Evolutionary conservation across 2,888 invertebrate genomes (phyloP).

Genomic region (Listrodromus nycthemerus): DNA sequence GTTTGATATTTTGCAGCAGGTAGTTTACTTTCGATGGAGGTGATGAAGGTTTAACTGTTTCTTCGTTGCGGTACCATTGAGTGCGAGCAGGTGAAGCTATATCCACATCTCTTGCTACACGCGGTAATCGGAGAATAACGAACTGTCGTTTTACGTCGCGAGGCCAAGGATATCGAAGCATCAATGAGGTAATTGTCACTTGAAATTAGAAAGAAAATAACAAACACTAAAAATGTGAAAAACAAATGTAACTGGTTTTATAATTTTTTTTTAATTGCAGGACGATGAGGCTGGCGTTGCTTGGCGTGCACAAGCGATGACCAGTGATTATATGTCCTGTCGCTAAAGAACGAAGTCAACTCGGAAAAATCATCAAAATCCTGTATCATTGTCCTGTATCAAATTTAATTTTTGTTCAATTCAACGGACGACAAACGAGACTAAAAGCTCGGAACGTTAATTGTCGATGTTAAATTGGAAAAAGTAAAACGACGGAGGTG

Average conservation of each 20-base stretch:
- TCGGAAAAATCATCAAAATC: constrained; percentile 47
- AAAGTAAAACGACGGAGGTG: background rate
- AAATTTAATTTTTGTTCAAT: constrained; percentile 8
- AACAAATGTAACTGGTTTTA: constrained; percentile 20
- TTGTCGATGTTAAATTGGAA: background rate
- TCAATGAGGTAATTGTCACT: constrained; percentile 69
- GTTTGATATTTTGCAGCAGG: constrained; percentile 72
- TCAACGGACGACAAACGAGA: constrained; percentile 6
- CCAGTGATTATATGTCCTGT: constrained; percentile 80
- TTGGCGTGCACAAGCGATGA: constrained; percentile 81
- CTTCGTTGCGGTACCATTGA: constrained; percentile 72
- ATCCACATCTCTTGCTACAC: constrained; percentile 70
- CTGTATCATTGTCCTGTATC: constrained; percentile 24
- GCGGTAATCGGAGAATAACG: constrained; percentile 44
- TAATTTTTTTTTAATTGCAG: constrained; percentile 68
- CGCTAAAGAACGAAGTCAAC: constrained; percentile 68
- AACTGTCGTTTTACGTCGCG: constrained; percentile 55
- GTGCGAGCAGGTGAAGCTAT: constrained; percentile 70
- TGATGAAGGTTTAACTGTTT: constrained; percentile 72
- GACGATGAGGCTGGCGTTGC: constrained; percentile 81
- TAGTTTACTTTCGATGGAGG: constrained; percentile 82
- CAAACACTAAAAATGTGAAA: constrained; percentile 9
- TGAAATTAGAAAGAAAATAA: constrained; percentile 7
- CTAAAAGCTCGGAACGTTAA: background rate
- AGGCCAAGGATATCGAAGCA: constrained; percentile 67